phyloP scores from a whole-genome alignment of 1,140 invertebrate genomes.

The Eurosta solidaginis region DNA sequence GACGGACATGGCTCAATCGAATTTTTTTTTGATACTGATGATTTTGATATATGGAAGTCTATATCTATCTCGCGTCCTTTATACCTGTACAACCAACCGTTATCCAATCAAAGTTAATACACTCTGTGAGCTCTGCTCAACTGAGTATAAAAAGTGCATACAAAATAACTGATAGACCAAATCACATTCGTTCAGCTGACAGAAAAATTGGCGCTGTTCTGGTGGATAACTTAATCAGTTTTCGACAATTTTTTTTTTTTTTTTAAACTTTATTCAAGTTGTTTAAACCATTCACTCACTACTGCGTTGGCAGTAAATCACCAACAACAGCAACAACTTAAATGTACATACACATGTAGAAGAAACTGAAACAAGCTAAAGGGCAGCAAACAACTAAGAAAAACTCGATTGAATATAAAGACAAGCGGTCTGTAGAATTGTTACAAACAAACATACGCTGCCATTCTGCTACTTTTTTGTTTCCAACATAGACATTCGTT shows the following conservation, averaged over 20 bases:
- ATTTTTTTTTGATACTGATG: too few relatives aligned
- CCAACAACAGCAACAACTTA: background rate
- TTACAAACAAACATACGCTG: background rate
- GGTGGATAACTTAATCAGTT: slow-evolving; percentile 26
- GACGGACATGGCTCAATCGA: too few relatives aligned
- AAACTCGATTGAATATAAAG: background rate
- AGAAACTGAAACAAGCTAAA: background rate
- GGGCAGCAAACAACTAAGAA: background rate
- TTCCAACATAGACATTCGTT: background rate
- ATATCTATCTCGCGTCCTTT: too few relatives aligned
- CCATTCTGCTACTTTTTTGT: background rate
- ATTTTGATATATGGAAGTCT: too few relatives aligned
- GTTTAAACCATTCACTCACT: background rate
- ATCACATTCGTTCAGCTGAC: slow-evolving; percentile 1
- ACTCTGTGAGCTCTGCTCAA: background rate
- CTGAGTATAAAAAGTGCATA: background rate
- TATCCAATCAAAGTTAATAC: too few relatives aligned
- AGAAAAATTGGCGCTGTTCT: background rate
- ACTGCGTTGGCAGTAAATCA: slow-evolving; percentile 15
- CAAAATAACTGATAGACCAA: background rate
- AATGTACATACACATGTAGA: background rate
- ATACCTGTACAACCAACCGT: too few relatives aligned
- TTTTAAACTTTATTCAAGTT: background rate
- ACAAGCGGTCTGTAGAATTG: background rate
- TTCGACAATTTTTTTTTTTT: background rate